Evolutionary conservation across 2,888 invertebrate genomes (phyloP).

Genomic region (Geophilus truncorum): DNA sequence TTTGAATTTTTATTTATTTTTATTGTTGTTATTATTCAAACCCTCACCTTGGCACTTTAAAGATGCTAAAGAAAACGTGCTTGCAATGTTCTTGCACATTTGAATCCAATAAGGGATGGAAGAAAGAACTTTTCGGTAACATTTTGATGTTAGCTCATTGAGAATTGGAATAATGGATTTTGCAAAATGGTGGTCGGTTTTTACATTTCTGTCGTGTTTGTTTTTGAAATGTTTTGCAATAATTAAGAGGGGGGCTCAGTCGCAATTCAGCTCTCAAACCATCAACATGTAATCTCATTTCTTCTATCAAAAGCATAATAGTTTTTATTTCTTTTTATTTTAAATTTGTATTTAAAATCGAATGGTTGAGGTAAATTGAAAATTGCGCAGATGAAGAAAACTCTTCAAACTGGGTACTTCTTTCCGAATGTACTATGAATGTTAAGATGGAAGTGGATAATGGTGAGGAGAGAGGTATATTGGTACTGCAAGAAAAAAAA

Average conservation of each 20-base stretch:
- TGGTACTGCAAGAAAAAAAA: background rate
- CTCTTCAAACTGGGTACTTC: background rate
- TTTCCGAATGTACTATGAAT: background rate
- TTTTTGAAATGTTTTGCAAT: no score
- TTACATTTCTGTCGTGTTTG: background rate
- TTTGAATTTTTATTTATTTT: background rate
- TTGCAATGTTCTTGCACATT: background rate
- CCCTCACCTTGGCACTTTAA: background rate
- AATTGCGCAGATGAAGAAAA: background rate
- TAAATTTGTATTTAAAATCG: background rate
- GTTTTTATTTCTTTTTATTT: background rate
- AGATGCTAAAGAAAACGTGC: background rate
- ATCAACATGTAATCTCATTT: no score
- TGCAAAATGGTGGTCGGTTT: background rate
- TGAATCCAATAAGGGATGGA: background rate
- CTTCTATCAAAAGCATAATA: no score
- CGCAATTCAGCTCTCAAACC: no score
- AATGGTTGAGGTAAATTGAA: background rate
- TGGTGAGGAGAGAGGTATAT: background rate
- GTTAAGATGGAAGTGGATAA: background rate
- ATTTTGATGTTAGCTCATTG: background rate
- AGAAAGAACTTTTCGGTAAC: background rate
- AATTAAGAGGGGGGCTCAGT: no score
- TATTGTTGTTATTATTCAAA: background rate
- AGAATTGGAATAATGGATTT: background rate